A percentile compares a stretch with the other conserved stretches of the same genome.
Evolutionary conservation across 2,797 vertebrate genomes (phyloP).

Genomic region (Phaenicophaeus curvirostris): DNA sequence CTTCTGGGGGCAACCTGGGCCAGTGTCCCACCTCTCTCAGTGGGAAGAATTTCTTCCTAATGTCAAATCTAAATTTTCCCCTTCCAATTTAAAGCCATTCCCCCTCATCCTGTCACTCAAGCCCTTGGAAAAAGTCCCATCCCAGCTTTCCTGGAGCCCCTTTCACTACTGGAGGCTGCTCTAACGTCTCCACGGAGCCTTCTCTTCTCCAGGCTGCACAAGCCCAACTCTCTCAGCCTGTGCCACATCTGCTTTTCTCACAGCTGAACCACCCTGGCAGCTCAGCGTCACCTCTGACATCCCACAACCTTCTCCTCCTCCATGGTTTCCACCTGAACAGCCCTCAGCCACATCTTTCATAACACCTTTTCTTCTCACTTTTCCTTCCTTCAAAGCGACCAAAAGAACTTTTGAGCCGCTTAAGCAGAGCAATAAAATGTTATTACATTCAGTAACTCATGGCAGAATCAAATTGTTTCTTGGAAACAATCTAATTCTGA

Average conservation of each 20-base stretch:
- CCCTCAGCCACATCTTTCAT: neutral
- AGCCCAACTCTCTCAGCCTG: too few species aligned
- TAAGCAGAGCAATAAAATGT: conserved; percentile 42
- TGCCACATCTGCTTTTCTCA: neutral
- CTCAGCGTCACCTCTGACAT: neutral
- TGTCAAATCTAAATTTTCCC: too few species aligned
- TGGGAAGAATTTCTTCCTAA: too few species aligned
- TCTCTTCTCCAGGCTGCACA: too few species aligned
- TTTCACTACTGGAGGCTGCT: too few species aligned
- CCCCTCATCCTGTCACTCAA: too few species aligned
- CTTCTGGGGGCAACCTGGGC: too few species aligned
- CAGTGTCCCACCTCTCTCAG: too few species aligned
- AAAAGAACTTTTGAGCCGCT: conserved; percentile 10
- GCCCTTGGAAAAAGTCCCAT: too few species aligned
- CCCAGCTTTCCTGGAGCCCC: too few species aligned
- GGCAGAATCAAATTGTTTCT: conserved; percentile 10
- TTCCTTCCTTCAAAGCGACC: neutral
- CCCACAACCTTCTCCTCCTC: neutral
- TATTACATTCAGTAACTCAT: conserved; percentile 5
- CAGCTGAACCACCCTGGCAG: neutral
- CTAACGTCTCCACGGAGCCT: too few species aligned
- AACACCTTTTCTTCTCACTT: neutral
- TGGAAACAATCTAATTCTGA: neutral
- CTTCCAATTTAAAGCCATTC: too few species aligned
- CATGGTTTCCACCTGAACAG: fast-evolving